phyloP scores from a whole-genome alignment of 2,113 vertebrate species.

The Perca fluviatilis region DNA sequence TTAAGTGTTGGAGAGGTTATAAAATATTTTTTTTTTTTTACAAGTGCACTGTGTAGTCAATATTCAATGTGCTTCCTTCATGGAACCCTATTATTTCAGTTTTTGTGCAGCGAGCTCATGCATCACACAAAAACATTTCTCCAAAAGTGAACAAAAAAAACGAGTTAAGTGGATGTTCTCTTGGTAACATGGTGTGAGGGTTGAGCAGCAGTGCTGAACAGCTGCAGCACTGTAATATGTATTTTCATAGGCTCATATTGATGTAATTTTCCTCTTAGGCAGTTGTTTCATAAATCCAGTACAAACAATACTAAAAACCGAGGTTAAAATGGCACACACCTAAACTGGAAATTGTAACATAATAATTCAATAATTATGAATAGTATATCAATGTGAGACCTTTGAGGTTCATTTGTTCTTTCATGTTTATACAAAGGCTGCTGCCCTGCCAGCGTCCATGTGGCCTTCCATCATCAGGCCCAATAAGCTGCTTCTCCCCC shows the following conservation, averaged over 20 bases:
- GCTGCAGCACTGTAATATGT: background rate
- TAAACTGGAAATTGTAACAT: background rate
- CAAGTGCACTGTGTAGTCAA: background rate
- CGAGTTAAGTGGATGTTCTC: conserved; percentile 6
- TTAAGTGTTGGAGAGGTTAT: too few species aligned
- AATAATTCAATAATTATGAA: background rate
- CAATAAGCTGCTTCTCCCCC: conserved; percentile 15
- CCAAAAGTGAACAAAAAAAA: background rate
- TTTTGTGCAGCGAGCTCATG: background rate
- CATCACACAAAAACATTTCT: conserved; percentile 6
- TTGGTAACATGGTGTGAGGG: background rate
- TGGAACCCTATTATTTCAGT: background rate
- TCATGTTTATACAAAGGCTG: background rate
- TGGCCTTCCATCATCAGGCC: conserved; percentile 40
- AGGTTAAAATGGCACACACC: too few species aligned
- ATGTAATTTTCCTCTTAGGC: background rate
- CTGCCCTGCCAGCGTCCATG: conserved; percentile 6
- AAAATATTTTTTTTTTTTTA: too few species aligned
- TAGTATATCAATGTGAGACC: background rate
- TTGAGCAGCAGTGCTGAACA: conserved; percentile 16
- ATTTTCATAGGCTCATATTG: background rate
- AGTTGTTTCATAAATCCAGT: conserved; percentile 4
- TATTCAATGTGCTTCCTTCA: background rate
- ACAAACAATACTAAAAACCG: background rate
- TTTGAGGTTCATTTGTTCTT: background rate